Percentiles rank a stretch among this genome's conserved stretches.
phyloP scores from a whole-genome alignment of 2,113 vertebrate species.

The Poeciliopsis retropinna region DNA sequence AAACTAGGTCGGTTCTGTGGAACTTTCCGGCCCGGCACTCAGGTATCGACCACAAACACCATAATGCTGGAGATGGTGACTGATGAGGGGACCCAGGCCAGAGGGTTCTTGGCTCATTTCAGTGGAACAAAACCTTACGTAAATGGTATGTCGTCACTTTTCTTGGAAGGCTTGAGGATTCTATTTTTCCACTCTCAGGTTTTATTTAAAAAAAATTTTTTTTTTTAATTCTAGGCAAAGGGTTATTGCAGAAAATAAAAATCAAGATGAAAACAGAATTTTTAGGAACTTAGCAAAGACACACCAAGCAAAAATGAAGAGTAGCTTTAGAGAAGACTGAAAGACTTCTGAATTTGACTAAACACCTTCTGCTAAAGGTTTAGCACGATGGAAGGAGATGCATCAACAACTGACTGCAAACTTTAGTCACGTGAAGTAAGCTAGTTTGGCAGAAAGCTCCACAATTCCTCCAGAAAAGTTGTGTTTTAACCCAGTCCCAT shows the following conservation, averaged over 20 bases:
- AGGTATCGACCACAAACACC: constrained; percentile 86
- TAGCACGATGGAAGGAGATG: not conserved
- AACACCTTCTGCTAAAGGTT: too few relatives aligned
- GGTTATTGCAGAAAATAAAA: too few relatives aligned
- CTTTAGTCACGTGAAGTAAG: not conserved
- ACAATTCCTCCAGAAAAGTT: too few relatives aligned
- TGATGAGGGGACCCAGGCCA: constrained; percentile 79
- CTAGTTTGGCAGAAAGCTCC: not conserved
- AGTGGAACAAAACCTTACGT: constrained; percentile 76
- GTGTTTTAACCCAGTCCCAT: too few relatives aligned
- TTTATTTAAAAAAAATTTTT: too few relatives aligned
- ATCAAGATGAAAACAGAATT: too few relatives aligned
- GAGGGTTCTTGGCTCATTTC: constrained; percentile 89
- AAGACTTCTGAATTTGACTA: too few relatives aligned
- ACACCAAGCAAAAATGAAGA: too few relatives aligned
- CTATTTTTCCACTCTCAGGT: not conserved
- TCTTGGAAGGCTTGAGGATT: not conserved
- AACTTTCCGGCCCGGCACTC: constrained; percentile 86
- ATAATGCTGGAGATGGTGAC: constrained; percentile 88
- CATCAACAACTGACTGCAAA: not conserved
- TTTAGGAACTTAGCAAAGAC: too few relatives aligned
- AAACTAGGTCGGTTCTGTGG: constrained; percentile 90
- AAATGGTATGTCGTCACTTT: constrained; percentile 74
- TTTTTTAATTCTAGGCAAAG: too few relatives aligned
- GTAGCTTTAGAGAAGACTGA: too few relatives aligned